phyloP scores from a whole-genome alignment of 2,113 vertebrate genomes.

The Amia ocellicauda region DNA sequence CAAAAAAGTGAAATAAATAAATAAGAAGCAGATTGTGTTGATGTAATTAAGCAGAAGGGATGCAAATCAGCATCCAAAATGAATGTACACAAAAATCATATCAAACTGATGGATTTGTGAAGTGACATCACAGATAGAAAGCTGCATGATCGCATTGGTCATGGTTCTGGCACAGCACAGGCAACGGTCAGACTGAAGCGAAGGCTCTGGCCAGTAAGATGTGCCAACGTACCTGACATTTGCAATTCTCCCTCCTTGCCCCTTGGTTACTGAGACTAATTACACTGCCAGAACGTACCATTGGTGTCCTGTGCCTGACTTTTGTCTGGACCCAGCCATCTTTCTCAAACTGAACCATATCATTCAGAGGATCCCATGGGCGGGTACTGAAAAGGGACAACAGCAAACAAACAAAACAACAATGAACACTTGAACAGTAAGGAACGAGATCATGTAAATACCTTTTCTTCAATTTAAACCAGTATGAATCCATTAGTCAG shows the following conservation, averaged over 20 bases:
- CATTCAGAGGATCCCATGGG: conserved; percentile 96
- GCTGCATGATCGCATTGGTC: conserved; percentile 1
- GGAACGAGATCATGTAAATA: too few relatives aligned
- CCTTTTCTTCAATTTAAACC: too few relatives aligned
- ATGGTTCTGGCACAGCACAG: conserved; percentile 31
- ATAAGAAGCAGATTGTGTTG: neutral
- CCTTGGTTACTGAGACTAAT: conserved; percentile 81
- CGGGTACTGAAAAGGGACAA: conserved; percentile 73
- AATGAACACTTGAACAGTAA: too few relatives aligned
- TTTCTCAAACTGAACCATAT: conserved; percentile 97
- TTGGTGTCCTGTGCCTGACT: conserved; percentile 94
- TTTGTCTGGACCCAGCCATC: conserved; percentile 94
- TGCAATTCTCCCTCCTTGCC: conserved; percentile 69
- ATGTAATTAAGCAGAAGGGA: too few relatives aligned
- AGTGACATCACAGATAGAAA: neutral
- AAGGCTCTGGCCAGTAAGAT: conserved; percentile 14
- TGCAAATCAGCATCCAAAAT: too few relatives aligned
- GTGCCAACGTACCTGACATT: conserved; percentile 56
- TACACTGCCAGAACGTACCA: conserved; percentile 86
- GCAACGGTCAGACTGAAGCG: conserved; percentile 26
- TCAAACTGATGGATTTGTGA: too few relatives aligned
- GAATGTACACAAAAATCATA: neutral
- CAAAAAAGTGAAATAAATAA: neutral
- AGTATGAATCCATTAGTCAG: too few relatives aligned
- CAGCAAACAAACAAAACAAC: neutral